Base-by-base conservation (phyloP, 2,797 vertebrate genomes). In the Kryptolebias ocellatus region DNA sequence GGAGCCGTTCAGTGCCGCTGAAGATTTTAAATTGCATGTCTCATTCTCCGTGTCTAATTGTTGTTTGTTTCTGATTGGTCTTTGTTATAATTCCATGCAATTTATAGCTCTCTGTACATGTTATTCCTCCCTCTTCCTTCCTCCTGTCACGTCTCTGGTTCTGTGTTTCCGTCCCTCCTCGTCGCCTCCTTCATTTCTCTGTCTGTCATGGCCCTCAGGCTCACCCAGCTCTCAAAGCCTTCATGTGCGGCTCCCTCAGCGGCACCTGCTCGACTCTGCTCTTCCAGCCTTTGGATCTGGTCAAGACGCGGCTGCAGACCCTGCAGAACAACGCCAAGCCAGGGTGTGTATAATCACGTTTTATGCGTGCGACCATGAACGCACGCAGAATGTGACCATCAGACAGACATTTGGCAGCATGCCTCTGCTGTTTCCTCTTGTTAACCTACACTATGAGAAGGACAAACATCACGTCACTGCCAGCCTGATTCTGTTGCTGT, bases 251-350 rank as follows among this genome's bases (percentile, higher is more conserved):
- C 69, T 97, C 97, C 66, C 90, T 99, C 83, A 98, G 97, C 31
- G 97, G 97, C 45, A 98, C 96, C 72, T 98, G 96, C 89, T 98
- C 97, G 0, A 95, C 97, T 0, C 93, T 99, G 62, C 95, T 99
- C 49, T 98, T 99, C 87, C 97, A 99, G 74, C 97, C 97, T 15
- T 92, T 99, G 80, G 97, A 99, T 77, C 91, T 99, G 84, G 91
- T 99, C 54, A 99, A 99, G 90, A 98, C 97, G 0, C 94, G 97
- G 5, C 90, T 98, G 51, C 97, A 99, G 89, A 94, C 95, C 1
- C 81, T 95, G 45, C 95, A 96, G 81, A 94, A 94, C 62, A 84
- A 85, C 17, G 85, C 90, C 64, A 90, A 90, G 51, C 90, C 91
- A 0, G 93, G 96, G 97, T 97, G 94, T 46, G 6, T 63, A 8